Evolutionary conservation across 2,113 vertebrate genomes (phyloP).

Genomic region (Chloropsis hardwickii): DNA sequence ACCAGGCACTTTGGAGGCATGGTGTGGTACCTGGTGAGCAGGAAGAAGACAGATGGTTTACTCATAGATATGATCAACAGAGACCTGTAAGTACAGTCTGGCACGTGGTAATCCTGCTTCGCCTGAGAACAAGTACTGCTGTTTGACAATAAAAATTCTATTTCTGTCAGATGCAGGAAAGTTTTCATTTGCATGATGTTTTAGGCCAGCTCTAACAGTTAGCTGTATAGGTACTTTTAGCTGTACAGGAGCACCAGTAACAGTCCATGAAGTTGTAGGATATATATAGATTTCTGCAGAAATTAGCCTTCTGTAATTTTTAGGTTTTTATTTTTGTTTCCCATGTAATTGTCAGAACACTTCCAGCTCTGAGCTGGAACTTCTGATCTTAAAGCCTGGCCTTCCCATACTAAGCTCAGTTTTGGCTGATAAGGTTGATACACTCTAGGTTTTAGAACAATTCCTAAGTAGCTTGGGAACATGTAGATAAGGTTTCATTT

Average conservation of each 20-base stretch:
- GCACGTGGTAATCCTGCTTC: background rate
- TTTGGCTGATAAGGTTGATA: background rate
- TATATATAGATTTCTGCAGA: background rate
- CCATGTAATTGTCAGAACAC: background rate
- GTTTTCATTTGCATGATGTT: background rate
- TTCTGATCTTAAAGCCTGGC: background rate
- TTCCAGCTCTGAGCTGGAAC: background rate
- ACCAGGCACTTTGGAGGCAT: slow-evolving; percentile 92
- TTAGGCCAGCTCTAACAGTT: background rate
- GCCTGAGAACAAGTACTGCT: background rate
- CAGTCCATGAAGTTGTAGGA: background rate
- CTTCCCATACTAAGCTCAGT: background rate
- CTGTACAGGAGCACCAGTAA: background rate
- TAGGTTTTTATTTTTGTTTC: background rate
- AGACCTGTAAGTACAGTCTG: slow-evolving; percentile 82
- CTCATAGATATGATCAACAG: slow-evolving; percentile 90
- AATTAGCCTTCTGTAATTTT: background rate
- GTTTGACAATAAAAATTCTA: background rate
- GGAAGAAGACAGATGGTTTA: slow-evolving; percentile 84
- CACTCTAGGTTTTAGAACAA: background rate
- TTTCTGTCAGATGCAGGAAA: background rate
- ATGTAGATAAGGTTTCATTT: background rate
- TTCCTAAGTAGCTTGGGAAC: background rate
- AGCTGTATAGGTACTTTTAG: background rate
- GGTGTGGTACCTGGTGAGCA: slow-evolving; percentile 85